These are phyloP conservation scores for Polyergus mexicanus DNA, from an alignment of 1,140 invertebrate species.

Conservation along the genomic window DNA sequence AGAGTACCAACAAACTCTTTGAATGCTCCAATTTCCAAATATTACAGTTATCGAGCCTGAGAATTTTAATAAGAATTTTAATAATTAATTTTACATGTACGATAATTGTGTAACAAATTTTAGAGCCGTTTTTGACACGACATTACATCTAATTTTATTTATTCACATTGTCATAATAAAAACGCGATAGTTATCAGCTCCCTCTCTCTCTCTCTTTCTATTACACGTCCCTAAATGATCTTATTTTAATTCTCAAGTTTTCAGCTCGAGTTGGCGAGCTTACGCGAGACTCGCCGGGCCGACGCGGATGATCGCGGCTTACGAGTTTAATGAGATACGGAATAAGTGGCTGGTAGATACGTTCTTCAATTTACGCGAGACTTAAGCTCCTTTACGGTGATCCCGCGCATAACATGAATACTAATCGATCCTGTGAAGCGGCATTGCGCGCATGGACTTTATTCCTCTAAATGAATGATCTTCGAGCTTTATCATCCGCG, in stretches of 20 bases:
- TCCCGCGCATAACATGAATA: constrained; percentile 56
- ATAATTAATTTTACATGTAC: neutral
- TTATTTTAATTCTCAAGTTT: neutral
- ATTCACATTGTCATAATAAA: too few relatives aligned
- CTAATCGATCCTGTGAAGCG: constrained; percentile 28
- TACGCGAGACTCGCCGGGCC: constrained; percentile 5
- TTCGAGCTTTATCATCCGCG: constrained; percentile 36
- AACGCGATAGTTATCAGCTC: too few relatives aligned
- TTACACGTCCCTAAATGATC: too few relatives aligned
- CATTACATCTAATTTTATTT: too few relatives aligned
- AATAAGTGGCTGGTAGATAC: constrained; percentile 44
- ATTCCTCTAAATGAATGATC: constrained; percentile 52
- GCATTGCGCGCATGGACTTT: constrained; percentile 26
- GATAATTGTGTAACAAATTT: too few relatives aligned
- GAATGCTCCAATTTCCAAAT: constrained; percentile 19
- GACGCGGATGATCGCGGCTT: constrained; percentile 42
- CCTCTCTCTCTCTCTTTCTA: neutral
- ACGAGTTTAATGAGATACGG: constrained; percentile 50
- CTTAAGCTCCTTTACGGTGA: constrained; percentile 51
- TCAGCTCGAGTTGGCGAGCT: constrained; percentile 2
- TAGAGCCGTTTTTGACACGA: too few relatives aligned
- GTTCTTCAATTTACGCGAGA: constrained; percentile 56
- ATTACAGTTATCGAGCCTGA: neutral
- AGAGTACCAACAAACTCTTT: neutral
- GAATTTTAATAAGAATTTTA: constrained; percentile 28